Base-by-base conservation (phyloP, 2,888 invertebrate species). In the Nemotelus nigrinus region DNA sequence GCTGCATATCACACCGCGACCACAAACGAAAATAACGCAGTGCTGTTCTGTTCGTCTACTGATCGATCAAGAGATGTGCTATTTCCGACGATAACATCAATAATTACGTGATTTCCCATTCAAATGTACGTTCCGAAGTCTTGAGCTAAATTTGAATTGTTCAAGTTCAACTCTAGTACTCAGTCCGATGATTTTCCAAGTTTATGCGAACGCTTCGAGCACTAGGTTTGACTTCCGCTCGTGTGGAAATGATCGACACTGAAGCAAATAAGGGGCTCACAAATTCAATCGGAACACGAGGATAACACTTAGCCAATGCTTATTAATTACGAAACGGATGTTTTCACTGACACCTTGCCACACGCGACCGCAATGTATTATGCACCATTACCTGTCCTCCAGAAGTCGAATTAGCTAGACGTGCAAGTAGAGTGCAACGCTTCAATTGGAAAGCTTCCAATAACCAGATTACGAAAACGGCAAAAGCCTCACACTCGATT, bases 1-100 rank as follows among this genome's bases (percentile, higher is more conserved):
- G 81, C 80, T 80, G 79, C 81, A 81, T 79, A 79, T 81, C 80
- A 81, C 81, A 81, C 80, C 79, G 76, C 78, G 79, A 64, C 70
- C 74, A 58, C 68, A 63, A 78, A 76, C 60, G 77, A 79, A 78
- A 48, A 1, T 58, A 25, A 58, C 58, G 72, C 70, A 70, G 70
- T 55, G 70, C 55, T 55, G 41, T 70, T 70, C 43, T 41, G 70
- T 70, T 70, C 70, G 70, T 70, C 70, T 43, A 70, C 70, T 70
- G 53, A 53, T 53, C 70, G 70, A 70, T 55, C 53, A 55, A 53
- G 39, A 70, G 55, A 41, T 55, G 65, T 65, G 45, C 48, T 76
- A 50, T 47, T 6, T 44, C 25, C 58, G 64, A 78, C 71, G 71
- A 74, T 70, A 64, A 78, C 47, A 44, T 76, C 45, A 65, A 58